Percentiles rank a stretch among this genome's conserved stretches.
These are phyloP conservation scores for Colossoma macropomum DNA, from an alignment of 2,113 vertebrate genomes.

Conservation along the genomic window DNA sequence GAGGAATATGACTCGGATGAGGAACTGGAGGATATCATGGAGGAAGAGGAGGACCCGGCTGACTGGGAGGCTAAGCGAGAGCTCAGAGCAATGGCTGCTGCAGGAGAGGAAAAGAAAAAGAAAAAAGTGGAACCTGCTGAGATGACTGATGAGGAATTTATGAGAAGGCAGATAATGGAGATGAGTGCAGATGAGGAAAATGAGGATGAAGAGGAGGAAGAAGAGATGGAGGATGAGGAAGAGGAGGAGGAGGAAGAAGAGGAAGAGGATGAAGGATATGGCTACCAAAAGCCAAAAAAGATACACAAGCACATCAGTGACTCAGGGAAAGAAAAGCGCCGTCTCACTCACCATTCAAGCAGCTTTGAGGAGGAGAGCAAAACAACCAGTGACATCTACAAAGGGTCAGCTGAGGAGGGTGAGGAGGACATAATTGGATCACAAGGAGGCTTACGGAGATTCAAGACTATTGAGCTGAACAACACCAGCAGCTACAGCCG, in stretches of 20 bases:
- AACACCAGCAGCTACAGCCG: conserved; percentile 88
- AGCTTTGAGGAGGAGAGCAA: conserved; percentile 88
- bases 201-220: conserved; percentile 79
- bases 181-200: conserved; percentile 97
- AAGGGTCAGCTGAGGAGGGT: conserved; percentile 75
- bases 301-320: conserved; percentile 82
- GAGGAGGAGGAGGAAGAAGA: conserved; percentile 86
- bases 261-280: conserved; percentile 81
- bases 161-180: conserved; percentile 95
- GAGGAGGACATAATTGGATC: conserved; percentile 84
- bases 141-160: conserved; percentile 92
- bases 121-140: conserved; percentile 71
- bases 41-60: conserved; percentile 88
- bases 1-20: conserved; percentile 95
- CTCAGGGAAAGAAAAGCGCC: conserved; percentile 87
- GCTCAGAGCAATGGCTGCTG: conserved; percentile 71
- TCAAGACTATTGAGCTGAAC: conserved; percentile 97
- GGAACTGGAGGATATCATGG: conserved; percentile 90
- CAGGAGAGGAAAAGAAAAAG: conserved; percentile 85
- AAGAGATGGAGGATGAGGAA: conserved; percentile 66
- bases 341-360: conserved; percentile 83
- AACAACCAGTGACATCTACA: conserved; percentile 78
- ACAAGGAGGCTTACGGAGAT: conserved; percentile 91
- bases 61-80: conserved; percentile 87
- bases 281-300: conserved; percentile 80